These are phyloP conservation scores for Solen grandis DNA, from an alignment of 1,140 invertebrate species.

Conservation along the genomic window DNA sequence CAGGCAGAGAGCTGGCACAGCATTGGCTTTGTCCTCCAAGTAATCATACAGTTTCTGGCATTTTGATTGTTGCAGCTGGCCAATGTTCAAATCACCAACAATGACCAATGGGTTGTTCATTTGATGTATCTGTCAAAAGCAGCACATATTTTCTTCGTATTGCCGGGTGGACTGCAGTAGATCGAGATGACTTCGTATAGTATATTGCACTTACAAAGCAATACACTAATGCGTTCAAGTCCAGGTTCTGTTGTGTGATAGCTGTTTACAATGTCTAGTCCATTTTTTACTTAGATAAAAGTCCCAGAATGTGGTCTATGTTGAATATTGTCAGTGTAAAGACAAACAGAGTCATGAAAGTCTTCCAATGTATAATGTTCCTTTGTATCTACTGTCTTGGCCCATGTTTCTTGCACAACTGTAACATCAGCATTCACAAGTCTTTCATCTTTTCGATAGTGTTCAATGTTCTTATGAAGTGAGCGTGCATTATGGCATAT, in stretches of 20 bases:
- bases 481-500: constrained; percentile 8
- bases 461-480: constrained; percentile 21
- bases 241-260: constrained; percentile 7
- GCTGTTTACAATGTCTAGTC: not conserved
- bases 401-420: constrained; percentile 17
- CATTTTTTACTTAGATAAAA: constrained; percentile 22
- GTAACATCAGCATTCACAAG: constrained; percentile 16
- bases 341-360: constrained; percentile 3
- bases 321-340: constrained; percentile 11
- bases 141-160: not conserved
- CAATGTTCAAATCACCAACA: constrained; percentile 24
- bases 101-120: not conserved
- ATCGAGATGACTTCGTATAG: constrained; percentile 11
- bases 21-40: not conserved
- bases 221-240: constrained; percentile 17
- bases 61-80: not conserved
- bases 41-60: not conserved
- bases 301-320: constrained; percentile 9
- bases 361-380: constrained; percentile 11
- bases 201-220: constrained; percentile 10
- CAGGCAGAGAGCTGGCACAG: not conserved
- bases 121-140: constrained; percentile 6
- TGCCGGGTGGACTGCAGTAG: constrained; percentile 27
- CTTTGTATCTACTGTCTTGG: not conserved
- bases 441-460: constrained; percentile 21